Evolutionary conservation across 2,888 invertebrate genomes (phyloP).

Genomic region (Idaea aversata): DNA sequence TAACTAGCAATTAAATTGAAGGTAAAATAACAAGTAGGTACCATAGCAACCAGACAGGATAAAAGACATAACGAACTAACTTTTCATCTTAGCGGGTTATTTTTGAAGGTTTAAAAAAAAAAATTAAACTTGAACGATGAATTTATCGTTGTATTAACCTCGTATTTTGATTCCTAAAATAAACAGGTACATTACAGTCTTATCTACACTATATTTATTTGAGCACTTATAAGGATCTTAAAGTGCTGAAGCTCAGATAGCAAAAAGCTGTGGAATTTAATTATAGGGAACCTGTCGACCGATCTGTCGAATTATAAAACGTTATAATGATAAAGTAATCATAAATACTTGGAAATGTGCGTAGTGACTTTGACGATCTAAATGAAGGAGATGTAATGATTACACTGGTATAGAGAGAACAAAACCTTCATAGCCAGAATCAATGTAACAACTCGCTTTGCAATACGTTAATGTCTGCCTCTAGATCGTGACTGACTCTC

Average conservation of each 20-base stretch:
- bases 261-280: slow-evolving; percentile 11
- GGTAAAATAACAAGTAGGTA: neutral
- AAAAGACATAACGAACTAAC: neutral
- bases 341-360: no score
- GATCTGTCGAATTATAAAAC: neutral
- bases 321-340: no score
- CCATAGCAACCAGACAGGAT: neutral
- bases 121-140: slow-evolving; percentile 22
- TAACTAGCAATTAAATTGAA: neutral
- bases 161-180: slow-evolving; percentile 19
- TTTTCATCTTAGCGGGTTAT: no score
- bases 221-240: slow-evolving; percentile 20
- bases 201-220: slow-evolving; percentile 25
- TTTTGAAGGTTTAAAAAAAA: no score
- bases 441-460: no score
- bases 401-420: no score
- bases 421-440: no score
- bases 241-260: slow-evolving; percentile 17
- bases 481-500: no score
- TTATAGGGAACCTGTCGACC: neutral
- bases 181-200: slow-evolving; percentile 22
- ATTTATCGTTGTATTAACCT: slow-evolving; percentile 22
- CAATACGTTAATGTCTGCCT: no score
- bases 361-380: no score
- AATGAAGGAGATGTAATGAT: no score